Base-by-base conservation (phyloP, 2,797 vertebrate genomes). In the Coregonus suidteri region DNA sequence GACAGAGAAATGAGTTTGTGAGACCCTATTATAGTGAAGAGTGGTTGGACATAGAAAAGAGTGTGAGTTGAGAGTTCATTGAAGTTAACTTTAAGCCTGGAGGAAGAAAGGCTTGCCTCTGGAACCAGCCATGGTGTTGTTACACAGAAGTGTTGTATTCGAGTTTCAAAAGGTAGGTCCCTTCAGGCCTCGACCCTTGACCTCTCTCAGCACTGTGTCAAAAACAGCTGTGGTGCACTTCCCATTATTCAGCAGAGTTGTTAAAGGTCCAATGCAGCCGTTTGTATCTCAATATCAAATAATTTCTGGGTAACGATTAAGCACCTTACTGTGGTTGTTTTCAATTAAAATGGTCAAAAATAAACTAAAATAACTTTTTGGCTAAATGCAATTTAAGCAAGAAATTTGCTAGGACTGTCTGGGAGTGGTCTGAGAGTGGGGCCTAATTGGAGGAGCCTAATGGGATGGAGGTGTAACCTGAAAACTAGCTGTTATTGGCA, bases 141-240 rank as follows among this genome's bases (percentile, higher is more conserved):
- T 74, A 89, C 84, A 85, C 81, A 76, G 66, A 83, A 65, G 77
- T 88, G 79, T 73, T 83, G 79, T 75, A 65, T 83, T 84, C 74
- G 77, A 82, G 75, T 78, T 85, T 81, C 18, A 75, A 65, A 71
- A 30, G 34, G 47, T 15, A 64, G 56, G 56, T 79, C 68, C 81
- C 82, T 80, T 77, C 69, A 75, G 70, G 76, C 79, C 69, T 81
- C 79, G 83, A 87, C 82, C 87, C 86, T 75, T 88, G 47, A 87
- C 82, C 85, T 77, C 85, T 86, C 85, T 74, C 85, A 86, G 75
- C 70, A 75, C 41, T 73, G 56, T 86, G 88, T 85, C 79, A 88
- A 76, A 87, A 88, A 80, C 75, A 68, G 82, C 82, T 76, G 78
- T 74, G 73, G 34, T 64, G 34, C 71, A 20, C 75, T 73, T 80